A percentile compares a stretch with the other conserved stretches of the same genome.
These are phyloP conservation scores for Diachrysia chrysitis DNA, from an alignment of 2,888 invertebrate genomes.

Conservation along the genomic window DNA sequence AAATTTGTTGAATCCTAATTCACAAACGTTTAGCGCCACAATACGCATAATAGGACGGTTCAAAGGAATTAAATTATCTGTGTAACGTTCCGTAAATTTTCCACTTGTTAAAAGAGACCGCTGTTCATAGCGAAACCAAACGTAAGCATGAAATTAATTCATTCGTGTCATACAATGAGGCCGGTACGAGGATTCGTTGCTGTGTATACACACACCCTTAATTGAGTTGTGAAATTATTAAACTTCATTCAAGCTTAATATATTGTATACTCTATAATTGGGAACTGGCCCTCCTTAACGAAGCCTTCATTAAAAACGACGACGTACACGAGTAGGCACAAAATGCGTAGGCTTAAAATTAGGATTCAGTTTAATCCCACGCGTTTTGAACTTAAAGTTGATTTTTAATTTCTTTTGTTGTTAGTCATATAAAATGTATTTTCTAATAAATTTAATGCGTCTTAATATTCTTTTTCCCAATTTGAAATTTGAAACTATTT, in stretches of 20 bases:
- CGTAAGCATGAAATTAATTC: slow-evolving; percentile 69
- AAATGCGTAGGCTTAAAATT: neutral
- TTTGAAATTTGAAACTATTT: too few species aligned
- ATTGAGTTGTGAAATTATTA: slow-evolving; percentile 11
- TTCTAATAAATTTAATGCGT: too few species aligned
- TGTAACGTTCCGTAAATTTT: slow-evolving; percentile 71
- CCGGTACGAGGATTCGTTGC: slow-evolving; percentile 19
- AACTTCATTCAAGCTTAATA: slow-evolving; percentile 3
- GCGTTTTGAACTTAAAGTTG: neutral
- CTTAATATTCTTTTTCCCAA: too few species aligned
- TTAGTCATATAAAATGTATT: too few species aligned
- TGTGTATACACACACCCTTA: slow-evolving; percentile 14
- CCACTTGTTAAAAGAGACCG: slow-evolving; percentile 64
- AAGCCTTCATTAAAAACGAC: slow-evolving; percentile 2
- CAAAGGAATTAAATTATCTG: slow-evolving; percentile 73
- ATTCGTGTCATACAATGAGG: slow-evolving; percentile 57
- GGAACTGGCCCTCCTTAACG: slow-evolving; percentile 4
- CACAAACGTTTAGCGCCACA: slow-evolving; percentile 52
- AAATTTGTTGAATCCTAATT: slow-evolving; percentile 52
- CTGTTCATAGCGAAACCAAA: slow-evolving; percentile 65
- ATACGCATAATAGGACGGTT: slow-evolving; percentile 59
- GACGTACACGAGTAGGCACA: neutral
- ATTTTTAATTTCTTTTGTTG: neutral
- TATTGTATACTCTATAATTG: neutral
- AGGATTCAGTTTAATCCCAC: slow-evolving; percentile 3